Evolutionary conservation across 2,797 vertebrate species (phyloP).

Genomic region (Nasua narica): DNA sequence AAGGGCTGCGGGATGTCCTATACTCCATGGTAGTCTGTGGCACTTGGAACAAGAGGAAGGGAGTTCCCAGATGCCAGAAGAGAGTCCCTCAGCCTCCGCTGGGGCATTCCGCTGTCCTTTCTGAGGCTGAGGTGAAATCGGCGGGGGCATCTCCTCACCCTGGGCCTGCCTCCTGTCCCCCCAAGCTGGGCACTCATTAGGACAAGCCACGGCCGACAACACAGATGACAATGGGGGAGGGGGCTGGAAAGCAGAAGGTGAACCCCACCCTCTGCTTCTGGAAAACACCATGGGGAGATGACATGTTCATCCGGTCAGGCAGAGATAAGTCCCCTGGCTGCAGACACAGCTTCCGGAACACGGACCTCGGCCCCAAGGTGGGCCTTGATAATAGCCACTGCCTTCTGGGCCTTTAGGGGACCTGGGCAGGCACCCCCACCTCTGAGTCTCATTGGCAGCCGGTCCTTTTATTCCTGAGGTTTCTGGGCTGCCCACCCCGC

Average conservation of each 20-base stretch:
- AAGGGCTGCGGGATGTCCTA: background rate
- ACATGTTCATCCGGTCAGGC: slow-evolving; percentile 49
- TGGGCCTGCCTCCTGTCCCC: background rate
- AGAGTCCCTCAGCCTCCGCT: background rate
- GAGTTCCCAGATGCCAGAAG: background rate
- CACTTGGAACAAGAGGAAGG: background rate
- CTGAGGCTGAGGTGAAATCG: background rate
- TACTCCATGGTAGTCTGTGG: background rate
- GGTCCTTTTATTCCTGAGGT: background rate
- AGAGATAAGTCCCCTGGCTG: slow-evolving; percentile 43
- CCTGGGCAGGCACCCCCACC: background rate
- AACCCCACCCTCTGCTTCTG: background rate
- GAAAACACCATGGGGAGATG: slow-evolving; percentile 55
- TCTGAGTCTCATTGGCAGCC: background rate
- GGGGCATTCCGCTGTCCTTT: background rate
- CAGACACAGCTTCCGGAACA: background rate
- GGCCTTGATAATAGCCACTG: background rate
- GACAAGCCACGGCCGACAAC: background rate
- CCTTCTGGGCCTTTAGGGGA: background rate
- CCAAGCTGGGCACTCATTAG: background rate
- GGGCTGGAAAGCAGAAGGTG: background rate
- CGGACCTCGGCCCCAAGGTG: background rate
- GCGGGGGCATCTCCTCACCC: background rate
- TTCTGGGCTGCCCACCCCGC: background rate
- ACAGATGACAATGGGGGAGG: background rate